Evolutionary conservation across 2,888 invertebrate genomes (phyloP).

Genomic region (Rotaria sp.): DNA sequence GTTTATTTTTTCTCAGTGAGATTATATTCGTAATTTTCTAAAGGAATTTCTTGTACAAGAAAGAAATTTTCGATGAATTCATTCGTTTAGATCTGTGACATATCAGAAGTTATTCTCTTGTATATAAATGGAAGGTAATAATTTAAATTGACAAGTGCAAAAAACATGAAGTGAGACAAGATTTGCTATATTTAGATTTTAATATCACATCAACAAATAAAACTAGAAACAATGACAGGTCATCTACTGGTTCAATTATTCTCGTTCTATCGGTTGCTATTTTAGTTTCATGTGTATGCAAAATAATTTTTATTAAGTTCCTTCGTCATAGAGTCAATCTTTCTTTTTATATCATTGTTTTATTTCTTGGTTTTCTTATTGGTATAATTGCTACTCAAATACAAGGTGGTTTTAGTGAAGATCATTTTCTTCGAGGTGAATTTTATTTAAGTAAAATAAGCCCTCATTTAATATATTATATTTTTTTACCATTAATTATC

Average conservation of each 20-base stretch:
- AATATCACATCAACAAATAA: neutral
- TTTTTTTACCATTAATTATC: neutral
- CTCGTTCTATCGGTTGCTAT: neutral
- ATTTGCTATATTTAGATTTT: neutral
- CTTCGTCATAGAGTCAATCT: neutral
- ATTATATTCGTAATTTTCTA: no score
- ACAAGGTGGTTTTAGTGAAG: neutral
- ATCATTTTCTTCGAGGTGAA: neutral
- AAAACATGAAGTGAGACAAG: no score
- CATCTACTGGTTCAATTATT: neutral
- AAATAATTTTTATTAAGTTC: neutral
- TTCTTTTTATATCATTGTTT: neutral
- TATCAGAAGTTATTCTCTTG: no score
- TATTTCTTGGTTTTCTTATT: neutral
- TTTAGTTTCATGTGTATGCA: neutral
- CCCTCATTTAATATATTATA: neutral
- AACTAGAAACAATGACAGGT: neutral
- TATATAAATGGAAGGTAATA: no score
- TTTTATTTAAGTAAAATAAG: neutral
- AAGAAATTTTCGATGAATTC: no score
- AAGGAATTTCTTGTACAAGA: no score
- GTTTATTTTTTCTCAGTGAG: no score
- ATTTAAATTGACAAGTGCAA: no score
- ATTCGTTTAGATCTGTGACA: no score
- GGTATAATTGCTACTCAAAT: neutral